A percentile compares a stretch with the other conserved stretches of the same genome.
Evolutionary conservation across 2,797 vertebrate species (phyloP).

Genomic region (Petrocephalus sullivani): DNA sequence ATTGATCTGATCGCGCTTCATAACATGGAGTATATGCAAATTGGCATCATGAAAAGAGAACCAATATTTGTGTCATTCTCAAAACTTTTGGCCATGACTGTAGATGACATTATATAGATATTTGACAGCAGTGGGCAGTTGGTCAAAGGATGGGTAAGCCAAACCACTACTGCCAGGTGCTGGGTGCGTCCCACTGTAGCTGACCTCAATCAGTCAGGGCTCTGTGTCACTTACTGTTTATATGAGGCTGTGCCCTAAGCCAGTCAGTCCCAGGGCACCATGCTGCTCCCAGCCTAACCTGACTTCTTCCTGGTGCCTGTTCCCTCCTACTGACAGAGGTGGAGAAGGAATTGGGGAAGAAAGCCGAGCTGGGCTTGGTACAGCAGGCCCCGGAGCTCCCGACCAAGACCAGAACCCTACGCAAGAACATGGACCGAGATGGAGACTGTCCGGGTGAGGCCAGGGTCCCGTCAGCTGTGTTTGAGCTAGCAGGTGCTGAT

Average conservation of each 20-base stretch:
- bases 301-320: not conserved
- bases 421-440: constrained; percentile 79
- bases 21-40: no score
- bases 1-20: no score
- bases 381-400: constrained; percentile 92
- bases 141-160: not conserved
- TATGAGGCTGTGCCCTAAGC: not conserved
- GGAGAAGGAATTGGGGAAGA: constrained; percentile 95
- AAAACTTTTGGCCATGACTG: not conserved
- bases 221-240: not conserved
- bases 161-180: not conserved
- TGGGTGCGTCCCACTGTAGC: not conserved
- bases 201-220: not conserved
- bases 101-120: not conserved
- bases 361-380: constrained; percentile 61
- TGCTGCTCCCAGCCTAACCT: not conserved
- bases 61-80: no score
- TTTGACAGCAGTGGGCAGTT: not conserved
- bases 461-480: not conserved
- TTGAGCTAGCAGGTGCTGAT: not conserved
- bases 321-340: constrained; percentile 70
- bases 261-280: not conserved
- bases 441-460: constrained; percentile 66
- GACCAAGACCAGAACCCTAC: constrained; percentile 85
- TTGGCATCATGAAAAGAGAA: no score